Evolutionary conservation across 2,888 invertebrate genomes (phyloP).

Genomic region (Galerucella calmariensis): DNA sequence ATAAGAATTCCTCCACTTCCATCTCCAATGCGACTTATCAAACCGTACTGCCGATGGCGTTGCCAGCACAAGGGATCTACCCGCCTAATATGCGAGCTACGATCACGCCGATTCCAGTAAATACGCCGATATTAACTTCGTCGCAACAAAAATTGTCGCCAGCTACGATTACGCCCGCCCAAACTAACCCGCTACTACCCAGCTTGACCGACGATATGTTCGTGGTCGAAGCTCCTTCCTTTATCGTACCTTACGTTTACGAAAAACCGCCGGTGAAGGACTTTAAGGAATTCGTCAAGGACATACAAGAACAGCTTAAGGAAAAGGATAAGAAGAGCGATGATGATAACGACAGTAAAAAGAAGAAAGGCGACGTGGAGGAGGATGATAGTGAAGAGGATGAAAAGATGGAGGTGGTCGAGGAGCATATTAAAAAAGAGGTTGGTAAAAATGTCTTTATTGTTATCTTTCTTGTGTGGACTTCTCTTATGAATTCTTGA

Average conservation of each 20-base stretch:
- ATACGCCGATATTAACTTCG: conserved; percentile 52
- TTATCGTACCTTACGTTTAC: conserved; percentile 93
- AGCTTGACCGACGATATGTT: conserved; percentile 92
- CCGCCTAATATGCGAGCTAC: conserved; percentile 71
- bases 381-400: conserved; percentile 61
- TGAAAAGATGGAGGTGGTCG: conserved; percentile 46
- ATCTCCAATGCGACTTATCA: conserved; percentile 59
- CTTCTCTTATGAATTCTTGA: too few species aligned
- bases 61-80: conserved; percentile 74
- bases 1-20: conserved; percentile 54
- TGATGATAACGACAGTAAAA: conserved; percentile 48
- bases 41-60: conserved; percentile 66
- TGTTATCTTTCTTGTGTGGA: not conserved
- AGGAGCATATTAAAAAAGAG: conserved; percentile 50
- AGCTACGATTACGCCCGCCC: conserved; percentile 53
- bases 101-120: conserved; percentile 68
- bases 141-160: conserved; percentile 57
- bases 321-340: conserved; percentile 54
- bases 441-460: conserved; percentile 48
- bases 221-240: conserved; percentile 91
- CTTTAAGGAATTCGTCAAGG: conserved; percentile 78
- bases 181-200: conserved; percentile 75
- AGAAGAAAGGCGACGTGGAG: conserved; percentile 64
- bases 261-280: conserved; percentile 87
- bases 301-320: conserved; percentile 66